Base-by-base conservation (phyloP, 2,888 invertebrate species). In the Lasioglossum morio region DNA sequence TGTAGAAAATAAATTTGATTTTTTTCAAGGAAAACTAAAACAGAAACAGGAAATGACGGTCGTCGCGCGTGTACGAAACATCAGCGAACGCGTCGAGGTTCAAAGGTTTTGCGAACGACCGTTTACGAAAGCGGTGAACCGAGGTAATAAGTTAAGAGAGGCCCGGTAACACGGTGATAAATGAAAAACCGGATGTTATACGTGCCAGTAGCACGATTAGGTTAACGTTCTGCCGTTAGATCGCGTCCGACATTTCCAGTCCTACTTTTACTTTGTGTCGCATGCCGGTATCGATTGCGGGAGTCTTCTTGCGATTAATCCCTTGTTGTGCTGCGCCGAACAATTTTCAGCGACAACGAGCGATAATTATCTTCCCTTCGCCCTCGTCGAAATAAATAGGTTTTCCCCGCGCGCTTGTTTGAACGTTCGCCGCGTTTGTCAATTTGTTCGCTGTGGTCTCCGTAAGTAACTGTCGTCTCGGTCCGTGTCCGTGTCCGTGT, bases 111-210 rank as follows among this genome's bases (percentile, higher is more conserved):
- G 70, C 43, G 40, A 60, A 16, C 79, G 19, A 23, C 57, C 27
- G 16, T 46, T 46, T 46, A 69, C 66, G 30, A 30, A 75, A 70
- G 70, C 74, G 14, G 40, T 19, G 48, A 53, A 48, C n/a, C 19
- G 48, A 16, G 8, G 60, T 74, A 77, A 84, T 82, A 82, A 83
- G 43, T 75, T 83, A 78, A 82, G 27, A 46, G 30, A 46, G 46
- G 10, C 34, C 72, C 40, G 27, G 27, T 72, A 27, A n/a, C n/a
- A 72, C 81, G 57, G 12, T 40, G 60, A 60, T 82, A 70, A 63
- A 78, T 66, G 37, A 72, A 34, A 10, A 34, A 40, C 0, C 10
- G 37, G 16, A 66, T 14, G 37, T 14, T 63, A 76, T 46, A 40
- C 5, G 14, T 53, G 14, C 37, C 66, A 48, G 37, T 84, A 79